Percentiles rank a stretch among this genome's conserved stretches.
phyloP scores from a whole-genome alignment of 1,140 invertebrate genomes.

The Gerris buenoi region DNA sequence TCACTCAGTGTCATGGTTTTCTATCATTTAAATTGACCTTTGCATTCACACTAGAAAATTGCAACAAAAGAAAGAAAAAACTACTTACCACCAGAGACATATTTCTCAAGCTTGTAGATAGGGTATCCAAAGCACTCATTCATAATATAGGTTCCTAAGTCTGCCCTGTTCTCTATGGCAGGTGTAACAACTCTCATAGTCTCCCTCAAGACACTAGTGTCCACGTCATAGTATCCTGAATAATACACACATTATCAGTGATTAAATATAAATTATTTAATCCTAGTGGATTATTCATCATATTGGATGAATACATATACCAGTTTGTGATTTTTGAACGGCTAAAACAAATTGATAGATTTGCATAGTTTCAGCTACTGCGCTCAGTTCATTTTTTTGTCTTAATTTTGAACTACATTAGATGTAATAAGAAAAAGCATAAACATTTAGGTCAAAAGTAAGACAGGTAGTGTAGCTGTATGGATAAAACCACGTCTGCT shows the following conservation, averaged over 20 bases:
- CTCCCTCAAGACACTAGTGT: constrained; percentile 57
- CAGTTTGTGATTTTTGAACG: no score
- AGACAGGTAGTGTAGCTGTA: no score
- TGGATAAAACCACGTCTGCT: no score
- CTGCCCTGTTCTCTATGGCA: constrained; percentile 45
- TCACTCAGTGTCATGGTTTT: background rate
- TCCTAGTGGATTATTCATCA: no score
- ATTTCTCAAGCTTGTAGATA: constrained; percentile 56
- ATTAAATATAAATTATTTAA: background rate
- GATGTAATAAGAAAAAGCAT: no score
- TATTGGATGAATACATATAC: no score
- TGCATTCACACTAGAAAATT: background rate
- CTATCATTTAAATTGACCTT: background rate
- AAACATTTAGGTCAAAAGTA: no score
- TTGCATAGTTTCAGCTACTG: no score
- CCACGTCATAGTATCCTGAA: constrained; percentile 64
- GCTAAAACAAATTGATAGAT: no score
- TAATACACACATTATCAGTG: constrained; percentile 1
- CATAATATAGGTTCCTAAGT: constrained; percentile 50
- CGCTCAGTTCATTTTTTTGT: no score
- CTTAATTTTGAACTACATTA: no score
- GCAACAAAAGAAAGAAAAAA: background rate
- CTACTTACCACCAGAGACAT: constrained; percentile 35
- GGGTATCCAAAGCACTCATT: constrained; percentile 51
- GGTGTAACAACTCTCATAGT: constrained; percentile 62